Conservation (phyloP, 2,113 vertebrate species). For the Thamnophis sirtalis region DNA sequence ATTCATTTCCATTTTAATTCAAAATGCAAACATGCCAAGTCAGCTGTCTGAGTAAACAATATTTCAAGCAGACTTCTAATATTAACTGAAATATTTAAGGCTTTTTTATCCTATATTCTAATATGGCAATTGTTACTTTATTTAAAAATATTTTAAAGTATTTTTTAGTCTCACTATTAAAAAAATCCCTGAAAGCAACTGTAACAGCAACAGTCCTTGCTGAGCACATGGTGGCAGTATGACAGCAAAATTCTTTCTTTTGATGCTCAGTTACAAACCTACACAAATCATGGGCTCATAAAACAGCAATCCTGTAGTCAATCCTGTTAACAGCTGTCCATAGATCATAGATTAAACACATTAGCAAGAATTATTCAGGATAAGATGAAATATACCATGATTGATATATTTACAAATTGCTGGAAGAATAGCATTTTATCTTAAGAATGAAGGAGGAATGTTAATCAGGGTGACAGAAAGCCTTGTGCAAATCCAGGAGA, state of each 20-base stretch:
- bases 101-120: not conserved
- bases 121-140: not conserved
- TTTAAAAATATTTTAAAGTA: not conserved
- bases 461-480: not conserved
- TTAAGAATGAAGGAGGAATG: not conserved
- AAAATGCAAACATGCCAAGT: not conserved
- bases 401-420: not conserved
- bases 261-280: not conserved
- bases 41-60: not conserved
- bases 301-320: not conserved
- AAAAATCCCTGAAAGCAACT: accelerated
- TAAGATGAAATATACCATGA: not conserved
- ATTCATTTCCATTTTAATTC: not conserved
- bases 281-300: not conserved
- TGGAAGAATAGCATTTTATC: not conserved
- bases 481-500: not conserved
- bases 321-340: not conserved
- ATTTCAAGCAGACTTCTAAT: not conserved
- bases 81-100: not conserved
- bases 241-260: not conserved
- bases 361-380: not conserved
- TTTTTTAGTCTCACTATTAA: not conserved
- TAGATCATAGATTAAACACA: not conserved
- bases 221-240: not conserved
- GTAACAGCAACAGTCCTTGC: slow-evolving; percentile 10